Conservation (phyloP, 2,113 vertebrate genomes). For the Porphyrio hochstetteri region DNA sequence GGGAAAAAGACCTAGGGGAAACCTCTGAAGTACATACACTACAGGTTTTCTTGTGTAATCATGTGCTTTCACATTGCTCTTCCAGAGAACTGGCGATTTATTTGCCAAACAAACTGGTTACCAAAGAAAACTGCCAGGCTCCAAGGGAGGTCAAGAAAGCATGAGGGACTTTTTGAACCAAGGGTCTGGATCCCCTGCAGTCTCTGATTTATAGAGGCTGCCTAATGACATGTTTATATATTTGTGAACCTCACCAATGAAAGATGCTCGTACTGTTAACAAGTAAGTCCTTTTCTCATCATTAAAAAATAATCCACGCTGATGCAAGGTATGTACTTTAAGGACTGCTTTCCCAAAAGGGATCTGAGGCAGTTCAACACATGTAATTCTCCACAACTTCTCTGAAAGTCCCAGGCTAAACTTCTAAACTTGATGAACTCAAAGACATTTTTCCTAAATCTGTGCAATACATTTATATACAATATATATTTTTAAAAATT, state of each 20-base stretch:
- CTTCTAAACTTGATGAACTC: not conserved
- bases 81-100: not conserved
- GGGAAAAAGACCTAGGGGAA: not conserved
- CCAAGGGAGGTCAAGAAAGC: not conserved
- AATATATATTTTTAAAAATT: not conserved
- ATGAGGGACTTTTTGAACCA: not conserved
- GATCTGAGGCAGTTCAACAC: not conserved
- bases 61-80: not conserved
- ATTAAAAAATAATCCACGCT: not conserved
- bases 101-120: not conserved
- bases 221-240: accelerated
- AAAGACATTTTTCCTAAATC: not conserved
- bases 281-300: not conserved
- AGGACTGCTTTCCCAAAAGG: not conserved
- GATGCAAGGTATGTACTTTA: not conserved
- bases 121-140: not conserved
- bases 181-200: not conserved
- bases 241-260: not conserved
- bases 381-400: not conserved
- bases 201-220: accelerated
- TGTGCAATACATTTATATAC: not conserved
- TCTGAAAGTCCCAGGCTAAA: not conserved
- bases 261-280: not conserved
- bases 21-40: not conserved
- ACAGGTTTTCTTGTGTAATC: not conserved